Base-by-base conservation (phyloP, 2,113 vertebrate species). In the Paratilapia polleni region DNA sequence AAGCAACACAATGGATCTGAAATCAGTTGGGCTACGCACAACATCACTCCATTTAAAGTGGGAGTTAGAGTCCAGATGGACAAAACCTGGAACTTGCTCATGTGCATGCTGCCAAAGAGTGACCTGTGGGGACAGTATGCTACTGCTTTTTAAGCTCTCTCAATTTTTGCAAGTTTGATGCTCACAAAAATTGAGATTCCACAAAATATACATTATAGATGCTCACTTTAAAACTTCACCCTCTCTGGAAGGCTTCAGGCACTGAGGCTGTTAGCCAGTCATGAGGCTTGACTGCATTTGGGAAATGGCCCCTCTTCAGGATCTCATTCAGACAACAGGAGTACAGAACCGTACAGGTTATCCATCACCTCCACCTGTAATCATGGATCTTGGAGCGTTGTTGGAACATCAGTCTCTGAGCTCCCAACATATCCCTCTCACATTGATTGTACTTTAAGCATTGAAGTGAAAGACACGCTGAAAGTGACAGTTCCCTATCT, bases 371-470 rank as follows among this genome's bases (percentile, higher is more conserved):
- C 47, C 8, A 73, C 47, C 47, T 73, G 47, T n/a, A 26, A 24
- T 6, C 38, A 47, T 68, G 38, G 10, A 68, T 68, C 64, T 68
- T 19, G 64, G 47, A 68, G 22, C 38, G 17, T 28, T 80, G 78
- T 86, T 56, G 63, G 19, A 11, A 82, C 54, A 58, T 62, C 10
- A 26, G 58, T 80, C 57, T 87, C 77, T 77, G 84, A 68, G 58
- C 47, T 57, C 63, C 59, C 17, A 24, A 58, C 63, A 34, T 15
- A 5, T 64, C 43, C 34, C 22, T 82, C 73, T 89, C 52, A 54
- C 54, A 34, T 47, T 86, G 88, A 88, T 86, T 91, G 85, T 85
- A 88, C 76, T 84, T 64, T 38, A 28, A 85, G 74, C 62, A 70
- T 61, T 26, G 38, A 80, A 84, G 26, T 34, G 41, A 63, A 76